A percentile compares a stretch with the other conserved stretches of the same genome.
Conservation (phyloP, 2,888 invertebrate genomes). For the Omphaloscelis lunosa region DNA sequence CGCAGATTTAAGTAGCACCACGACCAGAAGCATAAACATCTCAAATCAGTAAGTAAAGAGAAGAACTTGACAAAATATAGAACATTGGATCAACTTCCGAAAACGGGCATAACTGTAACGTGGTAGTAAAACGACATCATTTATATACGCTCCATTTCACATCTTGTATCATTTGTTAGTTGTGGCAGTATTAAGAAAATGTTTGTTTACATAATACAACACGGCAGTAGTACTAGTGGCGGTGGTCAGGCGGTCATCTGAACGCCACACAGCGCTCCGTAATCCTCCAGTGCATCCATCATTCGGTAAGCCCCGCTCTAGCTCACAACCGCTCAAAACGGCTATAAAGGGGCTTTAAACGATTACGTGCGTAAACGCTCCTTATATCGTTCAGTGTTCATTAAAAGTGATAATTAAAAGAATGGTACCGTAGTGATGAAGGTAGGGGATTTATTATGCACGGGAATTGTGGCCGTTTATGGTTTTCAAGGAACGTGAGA, state of each 20-base stretch:
- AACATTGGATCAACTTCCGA: constrained; percentile 23
- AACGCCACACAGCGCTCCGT: constrained; percentile 74
- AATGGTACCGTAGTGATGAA: constrained; percentile 55
- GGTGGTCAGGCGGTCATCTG: constrained; percentile 70
- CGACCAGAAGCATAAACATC: constrained; percentile 7
- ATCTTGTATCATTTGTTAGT: constrained; percentile 66
- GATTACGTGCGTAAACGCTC: constrained; percentile 82
- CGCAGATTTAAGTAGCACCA: background rate
- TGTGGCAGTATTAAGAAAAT: constrained; percentile 59
- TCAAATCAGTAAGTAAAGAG: constrained; percentile 28
- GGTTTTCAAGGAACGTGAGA: constrained; percentile 47
- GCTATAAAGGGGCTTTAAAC: constrained; percentile 81
- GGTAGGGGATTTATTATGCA: constrained; percentile 43
- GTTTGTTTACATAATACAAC: constrained; percentile 64
- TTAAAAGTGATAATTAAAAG: constrained; percentile 74
- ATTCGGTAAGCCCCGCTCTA: constrained; percentile 81
- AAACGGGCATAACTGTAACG: constrained; percentile 44
- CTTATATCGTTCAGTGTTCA: constrained; percentile 76
- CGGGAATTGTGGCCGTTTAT: constrained; percentile 32
- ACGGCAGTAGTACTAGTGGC: constrained; percentile 52
- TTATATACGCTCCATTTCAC: constrained; percentile 60
- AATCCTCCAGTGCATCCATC: constrained; percentile 85
- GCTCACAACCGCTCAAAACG: constrained; percentile 81
- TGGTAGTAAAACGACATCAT: constrained; percentile 44
- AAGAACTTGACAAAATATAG: constrained; percentile 30